These are phyloP conservation scores for Galerucella pusilla DNA, from an alignment of 2,888 invertebrate genomes.

Conservation along the genomic window DNA sequence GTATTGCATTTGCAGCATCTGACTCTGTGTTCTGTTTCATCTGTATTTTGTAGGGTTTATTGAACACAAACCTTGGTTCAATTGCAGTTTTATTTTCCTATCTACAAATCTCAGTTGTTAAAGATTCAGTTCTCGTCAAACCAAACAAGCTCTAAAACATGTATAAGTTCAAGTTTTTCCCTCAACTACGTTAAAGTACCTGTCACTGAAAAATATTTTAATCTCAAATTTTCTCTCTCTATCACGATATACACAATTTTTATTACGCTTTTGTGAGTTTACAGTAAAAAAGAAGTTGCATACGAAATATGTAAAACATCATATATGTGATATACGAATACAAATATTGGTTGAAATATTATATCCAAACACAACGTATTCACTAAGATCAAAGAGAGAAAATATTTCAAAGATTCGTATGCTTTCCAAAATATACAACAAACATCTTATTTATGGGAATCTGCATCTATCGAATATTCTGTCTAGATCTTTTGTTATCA, in stretches of 20 bases:
- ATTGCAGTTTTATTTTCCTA: no score
- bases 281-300: neutral
- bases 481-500: no score
- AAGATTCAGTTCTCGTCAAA: no score
- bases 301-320: neutral
- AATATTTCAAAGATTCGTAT: conserved; percentile 1
- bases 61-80: no score
- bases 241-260: neutral
- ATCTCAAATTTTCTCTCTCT: neutral
- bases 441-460: neutral
- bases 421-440: neutral
- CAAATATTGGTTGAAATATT: conserved; percentile 9
- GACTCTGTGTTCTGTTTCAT: no score
- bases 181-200: no score
- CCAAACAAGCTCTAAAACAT: no score
- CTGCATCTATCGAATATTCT: neutral
- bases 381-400: conserved; percentile 7
- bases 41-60: no score
- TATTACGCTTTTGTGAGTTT: neutral
- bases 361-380: conserved; percentile 3
- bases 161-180: no score
- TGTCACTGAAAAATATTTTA: neutral
- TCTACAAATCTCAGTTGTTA: no score
- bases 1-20: no score
- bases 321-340: neutral